Evolutionary conservation across 2,113 vertebrate genomes (phyloP).

Genomic region (Noctilio leporinus): DNA sequence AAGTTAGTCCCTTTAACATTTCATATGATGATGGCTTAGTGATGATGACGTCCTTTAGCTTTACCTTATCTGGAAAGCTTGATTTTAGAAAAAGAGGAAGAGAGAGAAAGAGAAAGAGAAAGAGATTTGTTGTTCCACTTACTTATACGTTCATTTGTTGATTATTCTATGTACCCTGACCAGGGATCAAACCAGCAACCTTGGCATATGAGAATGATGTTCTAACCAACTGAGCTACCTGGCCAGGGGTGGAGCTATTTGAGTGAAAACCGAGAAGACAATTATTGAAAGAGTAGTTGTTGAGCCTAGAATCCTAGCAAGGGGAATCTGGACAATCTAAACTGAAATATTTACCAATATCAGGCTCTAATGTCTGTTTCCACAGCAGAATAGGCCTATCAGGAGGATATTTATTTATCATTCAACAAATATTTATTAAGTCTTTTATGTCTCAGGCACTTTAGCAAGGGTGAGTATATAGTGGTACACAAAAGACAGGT

Average conservation of each 20-base stretch:
- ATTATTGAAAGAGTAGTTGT: not conserved
- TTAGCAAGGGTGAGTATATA: not conserved
- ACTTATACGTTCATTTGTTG: too few species aligned
- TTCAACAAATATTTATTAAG: not conserved
- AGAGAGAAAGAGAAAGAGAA: too few species aligned
- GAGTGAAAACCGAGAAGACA: not conserved
- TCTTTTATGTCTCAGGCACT: not conserved
- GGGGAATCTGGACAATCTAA: not conserved
- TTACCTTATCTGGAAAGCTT: too few species aligned
- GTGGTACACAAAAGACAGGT: not conserved
- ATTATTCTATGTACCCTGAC: too few species aligned
- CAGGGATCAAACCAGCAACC: too few species aligned
- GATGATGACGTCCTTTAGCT: too few species aligned
- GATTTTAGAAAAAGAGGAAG: too few species aligned
- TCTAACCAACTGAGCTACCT: too few species aligned
- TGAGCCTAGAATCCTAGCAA: not conserved
- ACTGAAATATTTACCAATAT: not conserved
- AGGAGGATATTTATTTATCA: not conserved
- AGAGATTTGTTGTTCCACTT: too few species aligned
- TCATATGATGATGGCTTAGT: too few species aligned
- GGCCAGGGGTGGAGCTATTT: not conserved
- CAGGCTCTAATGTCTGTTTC: not conserved
- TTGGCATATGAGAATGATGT: too few species aligned
- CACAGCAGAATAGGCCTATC: not conserved
- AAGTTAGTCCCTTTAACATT: too few species aligned